These are phyloP conservation scores for Liolophura sinensis DNA, from an alignment of 1,140 invertebrate genomes.

Conservation along the genomic window DNA sequence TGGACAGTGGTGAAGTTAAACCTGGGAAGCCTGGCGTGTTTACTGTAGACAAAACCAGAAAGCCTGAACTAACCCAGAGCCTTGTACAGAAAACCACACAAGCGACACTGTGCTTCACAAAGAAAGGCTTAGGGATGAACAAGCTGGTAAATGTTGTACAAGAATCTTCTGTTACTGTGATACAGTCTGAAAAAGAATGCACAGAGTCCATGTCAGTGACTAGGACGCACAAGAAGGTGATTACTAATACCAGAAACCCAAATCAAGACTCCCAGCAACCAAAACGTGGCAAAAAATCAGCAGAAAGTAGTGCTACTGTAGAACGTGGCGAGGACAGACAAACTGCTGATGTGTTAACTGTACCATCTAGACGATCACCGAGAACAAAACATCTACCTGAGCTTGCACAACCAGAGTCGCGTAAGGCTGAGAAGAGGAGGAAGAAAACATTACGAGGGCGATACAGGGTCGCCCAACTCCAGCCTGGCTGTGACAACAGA, in stretches of 20 bases:
- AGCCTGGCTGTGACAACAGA: constrained; percentile 7
- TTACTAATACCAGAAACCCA: not conserved
- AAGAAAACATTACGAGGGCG: constrained; percentile 10
- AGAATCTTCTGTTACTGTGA: not conserved
- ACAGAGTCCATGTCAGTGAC: not conserved
- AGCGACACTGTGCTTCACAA: constrained; percentile 20
- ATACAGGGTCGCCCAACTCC: constrained; percentile 16
- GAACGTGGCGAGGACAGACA: not conserved
- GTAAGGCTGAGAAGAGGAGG: constrained; percentile 1
- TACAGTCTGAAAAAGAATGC: not conserved
- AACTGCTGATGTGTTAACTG: constrained; percentile 4
- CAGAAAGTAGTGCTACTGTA: too few species aligned
- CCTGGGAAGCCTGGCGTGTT: constrained; percentile 20
- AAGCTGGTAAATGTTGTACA: constrained; percentile 6
- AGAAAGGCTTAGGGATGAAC: constrained; percentile 12
- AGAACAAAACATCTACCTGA: not conserved
- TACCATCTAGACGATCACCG: not conserved
- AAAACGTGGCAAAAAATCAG: not conserved
- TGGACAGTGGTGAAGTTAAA: constrained; percentile 9
- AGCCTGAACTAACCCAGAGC: not conserved
- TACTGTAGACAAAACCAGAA: not conserved
- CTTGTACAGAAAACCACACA: constrained; percentile 19
- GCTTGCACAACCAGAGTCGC: not conserved
- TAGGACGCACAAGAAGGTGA: not conserved
- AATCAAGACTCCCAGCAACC: not conserved